Conservation (phyloP, 2,888 invertebrate species). For the Andrena dorsata region DNA sequence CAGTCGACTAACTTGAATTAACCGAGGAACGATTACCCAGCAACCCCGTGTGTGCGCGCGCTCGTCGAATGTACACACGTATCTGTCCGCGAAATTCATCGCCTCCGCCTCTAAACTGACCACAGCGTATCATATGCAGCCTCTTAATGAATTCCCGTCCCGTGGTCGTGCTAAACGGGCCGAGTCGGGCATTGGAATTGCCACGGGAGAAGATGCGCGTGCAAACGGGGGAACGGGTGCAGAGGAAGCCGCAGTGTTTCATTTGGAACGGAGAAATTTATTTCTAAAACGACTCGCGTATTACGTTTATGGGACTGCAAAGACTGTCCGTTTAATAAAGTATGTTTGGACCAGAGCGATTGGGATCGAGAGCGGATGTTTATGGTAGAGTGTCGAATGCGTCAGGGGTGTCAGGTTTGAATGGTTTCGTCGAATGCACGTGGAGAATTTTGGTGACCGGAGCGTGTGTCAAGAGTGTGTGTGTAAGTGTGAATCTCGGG, state of each 20-base stretch:
- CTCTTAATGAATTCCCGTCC: slow-evolving; percentile 30
- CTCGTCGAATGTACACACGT: slow-evolving; percentile 16
- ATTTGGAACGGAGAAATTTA: neutral
- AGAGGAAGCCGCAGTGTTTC: neutral
- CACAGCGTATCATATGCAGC: slow-evolving; percentile 2
- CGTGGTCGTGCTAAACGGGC: slow-evolving; percentile 3
- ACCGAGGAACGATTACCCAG: slow-evolving; percentile 52
- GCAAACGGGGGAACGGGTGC: neutral
- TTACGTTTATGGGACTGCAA: no score
- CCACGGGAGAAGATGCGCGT: neutral
- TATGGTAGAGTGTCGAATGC: no score
- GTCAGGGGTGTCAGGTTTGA: no score
- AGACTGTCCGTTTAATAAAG: no score
- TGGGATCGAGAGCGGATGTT: no score
- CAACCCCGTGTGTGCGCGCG: slow-evolving; percentile 7
- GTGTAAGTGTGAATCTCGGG: no score
- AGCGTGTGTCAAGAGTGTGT: no score
- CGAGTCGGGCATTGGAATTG: neutral
- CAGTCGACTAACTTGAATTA: slow-evolving; percentile 69
- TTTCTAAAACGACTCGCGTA: neutral
- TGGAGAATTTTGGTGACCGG: no score
- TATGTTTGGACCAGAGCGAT: no score
- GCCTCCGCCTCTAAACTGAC: slow-evolving; percentile 13
- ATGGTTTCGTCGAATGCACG: no score
- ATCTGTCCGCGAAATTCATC: slow-evolving; percentile 28